Evolutionary conservation across 2,888 invertebrate species (phyloP).

Genomic region (Sepiola atlantica): DNA sequence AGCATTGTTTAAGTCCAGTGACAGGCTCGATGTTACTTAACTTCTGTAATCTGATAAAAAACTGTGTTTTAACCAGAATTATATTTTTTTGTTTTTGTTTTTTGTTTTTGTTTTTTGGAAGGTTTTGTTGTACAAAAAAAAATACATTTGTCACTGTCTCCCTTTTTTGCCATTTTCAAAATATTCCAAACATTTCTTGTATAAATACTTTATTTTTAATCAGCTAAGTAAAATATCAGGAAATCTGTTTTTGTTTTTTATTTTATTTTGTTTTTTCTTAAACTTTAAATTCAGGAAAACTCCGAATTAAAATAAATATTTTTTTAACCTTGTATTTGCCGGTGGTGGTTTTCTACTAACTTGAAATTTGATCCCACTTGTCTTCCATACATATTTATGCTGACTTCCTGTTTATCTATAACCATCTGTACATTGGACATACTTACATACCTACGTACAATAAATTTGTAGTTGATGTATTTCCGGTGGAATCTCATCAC

Average conservation of each 20-base stretch:
- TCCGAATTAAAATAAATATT: neutral
- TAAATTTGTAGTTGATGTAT: neutral
- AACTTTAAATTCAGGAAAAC: neutral
- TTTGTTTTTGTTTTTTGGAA: too few species aligned
- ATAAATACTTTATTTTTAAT: neutral
- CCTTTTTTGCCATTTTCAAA: neutral
- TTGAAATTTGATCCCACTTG: neutral
- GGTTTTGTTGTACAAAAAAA: too few species aligned
- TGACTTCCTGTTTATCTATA: neutral
- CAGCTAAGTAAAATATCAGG: neutral
- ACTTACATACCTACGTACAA: neutral
- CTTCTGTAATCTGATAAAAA: too few species aligned
- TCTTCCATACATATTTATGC: neutral
- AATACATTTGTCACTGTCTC: too few species aligned
- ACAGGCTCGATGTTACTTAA: too few species aligned
- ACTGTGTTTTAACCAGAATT: too few species aligned
- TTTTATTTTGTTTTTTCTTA: too few species aligned
- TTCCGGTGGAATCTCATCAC: neutral
- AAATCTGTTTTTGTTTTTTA: neutral
- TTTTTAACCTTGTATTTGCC: neutral
- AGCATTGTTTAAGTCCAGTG: too few species aligned
- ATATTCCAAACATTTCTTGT: neutral
- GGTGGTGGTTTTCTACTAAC: neutral
- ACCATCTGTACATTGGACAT: neutral
- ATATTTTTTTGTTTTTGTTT: too few species aligned